Percentiles rank a stretch among this genome's conserved stretches.
Conservation (phyloP, 2,797 vertebrate genomes). For the Myotis vivesi region DNA sequence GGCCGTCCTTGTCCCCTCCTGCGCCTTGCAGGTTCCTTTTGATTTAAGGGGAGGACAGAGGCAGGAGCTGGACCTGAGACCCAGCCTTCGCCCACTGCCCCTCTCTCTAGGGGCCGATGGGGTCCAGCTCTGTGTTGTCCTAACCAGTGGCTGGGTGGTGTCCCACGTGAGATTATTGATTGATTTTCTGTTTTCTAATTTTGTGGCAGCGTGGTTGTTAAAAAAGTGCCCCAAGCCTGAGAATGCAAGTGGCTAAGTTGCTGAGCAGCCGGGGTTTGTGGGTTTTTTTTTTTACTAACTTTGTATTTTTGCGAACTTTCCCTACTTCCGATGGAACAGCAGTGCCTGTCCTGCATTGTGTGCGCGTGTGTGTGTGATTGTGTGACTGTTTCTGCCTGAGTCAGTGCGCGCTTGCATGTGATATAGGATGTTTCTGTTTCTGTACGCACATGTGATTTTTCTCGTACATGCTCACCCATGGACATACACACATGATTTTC, state of each 20-base stretch:
- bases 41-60: neutral
- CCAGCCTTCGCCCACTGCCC: neutral
- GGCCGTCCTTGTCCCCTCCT: neutral
- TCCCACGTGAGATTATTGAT: neutral
- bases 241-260: neutral
- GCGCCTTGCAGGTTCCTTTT: neutral
- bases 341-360: no score
- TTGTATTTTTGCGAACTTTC: neutral
- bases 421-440: neutral
- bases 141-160: neutral
- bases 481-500: neutral
- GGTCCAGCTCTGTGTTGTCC: neutral
- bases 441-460: fast-evolving
- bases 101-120: neutral
- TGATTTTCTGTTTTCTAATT: constrained; percentile 28
- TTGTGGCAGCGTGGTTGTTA: neutral
- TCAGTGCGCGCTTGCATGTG: neutral
- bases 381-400: neutral
- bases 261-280: neutral
- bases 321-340: neutral
- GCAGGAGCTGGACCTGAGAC: neutral
- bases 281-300: neutral
- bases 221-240: neutral
- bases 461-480: neutral
- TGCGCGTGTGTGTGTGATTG: neutral